phyloP scores from a whole-genome alignment of 2,797 vertebrate genomes.

The Cryptoblepharus egeriae region DNA sequence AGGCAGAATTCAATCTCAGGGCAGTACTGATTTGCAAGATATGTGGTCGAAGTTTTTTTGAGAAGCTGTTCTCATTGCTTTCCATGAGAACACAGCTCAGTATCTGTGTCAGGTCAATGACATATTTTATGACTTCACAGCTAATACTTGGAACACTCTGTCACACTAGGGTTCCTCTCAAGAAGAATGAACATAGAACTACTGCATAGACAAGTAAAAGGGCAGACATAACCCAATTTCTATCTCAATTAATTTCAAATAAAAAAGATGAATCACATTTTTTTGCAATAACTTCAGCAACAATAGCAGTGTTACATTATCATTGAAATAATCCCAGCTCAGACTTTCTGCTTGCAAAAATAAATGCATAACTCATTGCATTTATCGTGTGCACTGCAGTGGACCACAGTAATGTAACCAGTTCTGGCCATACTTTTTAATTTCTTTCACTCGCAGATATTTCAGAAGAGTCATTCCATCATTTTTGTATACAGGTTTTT shows the following conservation, averaged over 20 bases:
- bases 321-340: not conserved
- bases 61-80: not conserved
- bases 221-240: not conserved
- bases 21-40: conserved; percentile 1
- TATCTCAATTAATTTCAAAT: not conserved
- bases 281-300: not conserved
- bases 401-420: too few species aligned
- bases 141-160: not conserved
- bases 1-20: not conserved
- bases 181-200: not conserved
- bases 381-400: too few species aligned
- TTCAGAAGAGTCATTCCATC: too few species aligned
- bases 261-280: not conserved
- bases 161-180: not conserved
- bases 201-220: not conserved
- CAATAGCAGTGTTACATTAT: not conserved
- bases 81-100: not conserved
- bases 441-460: too few species aligned
- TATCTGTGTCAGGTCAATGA: not conserved
- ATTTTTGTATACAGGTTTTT: too few species aligned
- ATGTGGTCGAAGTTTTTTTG: not conserved
- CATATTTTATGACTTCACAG: not conserved
- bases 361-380: not conserved
- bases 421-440: too few species aligned
- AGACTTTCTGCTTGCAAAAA: not conserved